Evolutionary conservation across 2,888 invertebrate genomes (phyloP).

Genomic region (Adela reaumurella): DNA sequence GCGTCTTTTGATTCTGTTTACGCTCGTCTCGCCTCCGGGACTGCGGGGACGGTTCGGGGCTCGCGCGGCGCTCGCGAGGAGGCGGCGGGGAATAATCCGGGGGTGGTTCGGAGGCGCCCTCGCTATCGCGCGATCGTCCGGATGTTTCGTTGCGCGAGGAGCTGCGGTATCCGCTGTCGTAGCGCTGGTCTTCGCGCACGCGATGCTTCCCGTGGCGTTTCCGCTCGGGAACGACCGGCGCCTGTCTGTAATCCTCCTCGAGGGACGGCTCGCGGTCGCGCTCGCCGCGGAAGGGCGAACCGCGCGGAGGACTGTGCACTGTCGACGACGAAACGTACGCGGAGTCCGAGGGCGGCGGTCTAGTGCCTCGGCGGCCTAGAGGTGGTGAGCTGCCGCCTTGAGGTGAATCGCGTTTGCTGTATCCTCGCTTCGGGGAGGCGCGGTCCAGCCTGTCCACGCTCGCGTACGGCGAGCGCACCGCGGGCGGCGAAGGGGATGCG

Average conservation of each 20-base stretch:
- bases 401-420: constrained; percentile 42
- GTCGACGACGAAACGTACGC: constrained; percentile 56
- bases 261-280: constrained; percentile 47
- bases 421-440: constrained; percentile 38
- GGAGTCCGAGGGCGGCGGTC: constrained; percentile 52
- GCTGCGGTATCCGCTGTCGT: constrained; percentile 56
- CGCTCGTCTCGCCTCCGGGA: constrained; percentile 49
- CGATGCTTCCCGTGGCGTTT: constrained; percentile 59
- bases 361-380: constrained; percentile 38
- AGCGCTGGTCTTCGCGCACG: constrained; percentile 45
- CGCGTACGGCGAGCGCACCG: constrained; percentile 39
- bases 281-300: constrained; percentile 37
- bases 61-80: constrained; percentile 46
- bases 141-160: constrained; percentile 54
- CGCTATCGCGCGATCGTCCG: constrained; percentile 44
- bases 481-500: constrained; percentile 41
- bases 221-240: constrained; percentile 65
- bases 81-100: constrained; percentile 65
- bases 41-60: constrained; percentile 41
- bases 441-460: constrained; percentile 34
- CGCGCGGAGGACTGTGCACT: constrained; percentile 54
- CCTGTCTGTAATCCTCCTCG: constrained; percentile 47
- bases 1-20: constrained; percentile 67
- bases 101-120: constrained; percentile 60
- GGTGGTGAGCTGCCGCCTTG: constrained; percentile 41